Evolutionary conservation across 1,140 invertebrate species (phyloP), one percentile per base, ranked within the genome.

Genomic region (Bradynema listronoti): DNA sequence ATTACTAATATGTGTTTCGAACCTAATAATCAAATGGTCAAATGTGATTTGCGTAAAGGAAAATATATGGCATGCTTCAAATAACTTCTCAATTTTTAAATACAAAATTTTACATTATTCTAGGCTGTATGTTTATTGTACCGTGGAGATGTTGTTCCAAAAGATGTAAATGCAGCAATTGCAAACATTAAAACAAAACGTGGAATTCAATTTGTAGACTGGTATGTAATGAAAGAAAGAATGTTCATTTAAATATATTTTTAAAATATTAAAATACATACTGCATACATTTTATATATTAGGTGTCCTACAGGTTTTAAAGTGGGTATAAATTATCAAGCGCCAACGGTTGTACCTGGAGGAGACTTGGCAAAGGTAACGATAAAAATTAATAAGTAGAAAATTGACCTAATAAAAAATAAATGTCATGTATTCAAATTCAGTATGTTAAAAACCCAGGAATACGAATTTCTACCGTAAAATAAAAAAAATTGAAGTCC

Each of bases 1-100:
- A 88, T 88, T 61, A 88, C 87, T 43, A 87, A 87, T 75, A 84
- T 85, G 33, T 87, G 86, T 79, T 88, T 88, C 72, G 87, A 89
- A 69, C 86, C 87, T 14, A 84, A 85, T 22, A 88, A 87, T 78
- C 87, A 88, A 81, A 88, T 89, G 87, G 85, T 89, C 0, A 89
- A 88, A 68, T 82, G 81, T 62, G 80, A 81, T 60, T 79, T 81
- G 11, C 63, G 80, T 25, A 75, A 79, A 55, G 80, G 80, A 5
- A 81, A 81, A 58, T 80, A 81, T 56, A 87, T 89, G 87, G 87
- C 9, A 53, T 47, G 32, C n/a, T 56, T 53, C 9, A 9, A 39
- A 9, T 14, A n/a, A 47, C 7, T 24, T 47, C 7, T 19, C 7
- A 9, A 7, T 7, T 9, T 24, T 47, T 16, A 24, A 7, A 19